Evolutionary conservation across 2,113 vertebrate genomes (phyloP).

Genomic region (Platycercus adscitus): DNA sequence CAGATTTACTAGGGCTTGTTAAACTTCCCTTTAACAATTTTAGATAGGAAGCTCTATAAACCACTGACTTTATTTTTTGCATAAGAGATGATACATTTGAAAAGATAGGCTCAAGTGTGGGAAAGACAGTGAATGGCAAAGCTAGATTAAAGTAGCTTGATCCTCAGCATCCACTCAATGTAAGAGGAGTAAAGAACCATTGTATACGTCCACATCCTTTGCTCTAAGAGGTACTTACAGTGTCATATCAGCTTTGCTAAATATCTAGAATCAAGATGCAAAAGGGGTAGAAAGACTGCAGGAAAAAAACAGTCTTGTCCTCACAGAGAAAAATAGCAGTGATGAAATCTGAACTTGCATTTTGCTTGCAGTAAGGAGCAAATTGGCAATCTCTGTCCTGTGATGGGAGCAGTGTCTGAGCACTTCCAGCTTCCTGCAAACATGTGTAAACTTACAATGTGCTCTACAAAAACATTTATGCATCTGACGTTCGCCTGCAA

Average conservation of each 20-base stretch:
- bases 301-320: background rate
- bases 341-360: background rate
- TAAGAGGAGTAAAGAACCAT: background rate
- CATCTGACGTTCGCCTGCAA: background rate
- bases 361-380: background rate
- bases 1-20: conserved; percentile 44
- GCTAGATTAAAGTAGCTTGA: background rate
- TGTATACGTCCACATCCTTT: background rate
- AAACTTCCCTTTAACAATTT: conserved; percentile 28
- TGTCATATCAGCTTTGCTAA: background rate
- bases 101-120: background rate
- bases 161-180: background rate
- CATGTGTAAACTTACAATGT: background rate
- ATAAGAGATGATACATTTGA: background rate
- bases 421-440: background rate
- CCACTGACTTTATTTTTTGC: background rate
- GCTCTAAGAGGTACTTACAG: background rate
- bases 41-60: conserved; percentile 27
- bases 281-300: background rate
- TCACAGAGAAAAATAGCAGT: background rate
- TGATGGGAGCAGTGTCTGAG: background rate
- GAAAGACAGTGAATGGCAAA: background rate
- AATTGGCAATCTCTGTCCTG: background rate
- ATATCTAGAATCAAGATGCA: background rate
- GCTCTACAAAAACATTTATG: background rate